These are phyloP conservation scores for Autographa gamma DNA, from an alignment of 2,888 invertebrate genomes.

Conservation along the genomic window DNA sequence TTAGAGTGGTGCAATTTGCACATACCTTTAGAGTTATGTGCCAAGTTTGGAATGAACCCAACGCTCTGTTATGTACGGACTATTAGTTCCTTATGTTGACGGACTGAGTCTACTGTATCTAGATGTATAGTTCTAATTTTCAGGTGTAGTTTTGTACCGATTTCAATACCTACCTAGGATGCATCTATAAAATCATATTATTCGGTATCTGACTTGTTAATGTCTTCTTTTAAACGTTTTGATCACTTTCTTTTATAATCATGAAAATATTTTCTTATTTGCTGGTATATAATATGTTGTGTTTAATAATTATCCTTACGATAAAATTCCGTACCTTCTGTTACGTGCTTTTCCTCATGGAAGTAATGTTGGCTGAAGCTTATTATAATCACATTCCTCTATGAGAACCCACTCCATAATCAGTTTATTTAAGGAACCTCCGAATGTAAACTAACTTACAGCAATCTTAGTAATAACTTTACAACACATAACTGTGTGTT, in stretches of 20 bases:
- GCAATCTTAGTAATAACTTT: slow-evolving; percentile 59
- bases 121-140: not conserved
- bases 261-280: too few relatives aligned
- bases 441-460: slow-evolving; percentile 43
- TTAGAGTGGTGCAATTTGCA: slow-evolving; percentile 48
- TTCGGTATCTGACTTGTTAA: too few relatives aligned
- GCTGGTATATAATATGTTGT: too few relatives aligned
- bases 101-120: not conserved
- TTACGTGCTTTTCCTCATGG: too few relatives aligned
- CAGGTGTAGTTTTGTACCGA: not conserved
- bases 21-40: slow-evolving; percentile 33
- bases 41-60: not conserved
- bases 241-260: too few relatives aligned
- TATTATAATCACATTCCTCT: slow-evolving; percentile 7
- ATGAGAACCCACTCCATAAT: slow-evolving; percentile 11
- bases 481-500: slow-evolving; percentile 59
- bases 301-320: too few relatives aligned
- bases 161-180: too few relatives aligned
- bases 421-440: slow-evolving; percentile 46
- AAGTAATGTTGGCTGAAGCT: too few relatives aligned
- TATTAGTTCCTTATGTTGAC: not conserved
- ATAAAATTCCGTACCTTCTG: too few relatives aligned
- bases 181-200: too few relatives aligned
- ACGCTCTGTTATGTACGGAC: not conserved
- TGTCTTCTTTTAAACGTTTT: too few relatives aligned